A percentile compares a stretch with the other conserved stretches of the same genome.
Conservation (phyloP, 2,888 invertebrate genomes). For the Eremobia ochroleuca region DNA sequence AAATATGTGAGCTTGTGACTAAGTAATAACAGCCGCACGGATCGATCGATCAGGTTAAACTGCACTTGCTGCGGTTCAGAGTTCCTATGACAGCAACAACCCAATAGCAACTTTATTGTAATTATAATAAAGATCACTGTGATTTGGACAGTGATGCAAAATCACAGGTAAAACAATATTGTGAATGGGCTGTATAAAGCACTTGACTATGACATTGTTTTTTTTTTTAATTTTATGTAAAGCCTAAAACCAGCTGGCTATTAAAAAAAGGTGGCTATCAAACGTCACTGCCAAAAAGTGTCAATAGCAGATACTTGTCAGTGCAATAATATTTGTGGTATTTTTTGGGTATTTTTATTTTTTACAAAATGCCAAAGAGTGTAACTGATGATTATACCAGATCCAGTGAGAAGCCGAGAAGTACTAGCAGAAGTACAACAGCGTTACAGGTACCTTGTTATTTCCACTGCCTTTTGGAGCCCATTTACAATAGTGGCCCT, state of each 20-base stretch:
- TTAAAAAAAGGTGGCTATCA: conserved; percentile 12
- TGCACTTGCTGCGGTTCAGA: no score
- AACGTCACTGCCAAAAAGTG: conserved; percentile 11
- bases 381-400: conserved; percentile 74
- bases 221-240: not conserved
- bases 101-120: no score
- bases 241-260: not conserved
- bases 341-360: conserved; percentile 21
- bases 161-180: no score
- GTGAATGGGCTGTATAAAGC: no score
- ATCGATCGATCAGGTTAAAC: no score
- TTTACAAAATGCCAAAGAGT: conserved; percentile 74
- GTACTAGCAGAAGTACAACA: conserved; percentile 72
- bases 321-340: not conserved
- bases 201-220: no score
- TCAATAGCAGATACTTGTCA: not conserved
- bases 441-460: conserved; percentile 33
- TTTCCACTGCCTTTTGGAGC: no score
- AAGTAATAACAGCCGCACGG: no score
- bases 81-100: no score
- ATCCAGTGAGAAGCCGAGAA: conserved; percentile 75
- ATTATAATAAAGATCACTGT: no score
- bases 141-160: no score
- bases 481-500: not conserved
- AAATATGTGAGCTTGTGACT: no score